phyloP scores from a whole-genome alignment of 2,797 vertebrate species.

The Gobionotothen gibberifrons region DNA sequence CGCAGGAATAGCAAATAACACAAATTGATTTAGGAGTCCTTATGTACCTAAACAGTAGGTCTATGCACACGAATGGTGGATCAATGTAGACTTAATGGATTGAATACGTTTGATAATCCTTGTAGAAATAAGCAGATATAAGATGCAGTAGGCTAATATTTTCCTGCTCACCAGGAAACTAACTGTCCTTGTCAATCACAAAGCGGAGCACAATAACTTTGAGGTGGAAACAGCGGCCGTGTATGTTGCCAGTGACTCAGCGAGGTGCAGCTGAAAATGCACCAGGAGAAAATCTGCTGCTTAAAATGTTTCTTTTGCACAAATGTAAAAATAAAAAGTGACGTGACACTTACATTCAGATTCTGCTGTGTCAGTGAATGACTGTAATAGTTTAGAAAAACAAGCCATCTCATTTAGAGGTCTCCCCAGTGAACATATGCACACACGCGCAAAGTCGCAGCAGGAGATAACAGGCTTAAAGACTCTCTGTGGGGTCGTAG shows the following conservation, averaged over 20 bases:
- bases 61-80: neutral
- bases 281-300: slow-evolving; percentile 1
- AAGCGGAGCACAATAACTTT: neutral
- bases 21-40: slow-evolving; percentile 23
- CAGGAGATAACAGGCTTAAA: slow-evolving; percentile 65
- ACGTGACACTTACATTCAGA: neutral
- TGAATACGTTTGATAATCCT: slow-evolving; percentile 17
- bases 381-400: slow-evolving; percentile 14
- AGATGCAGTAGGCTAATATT: slow-evolving; percentile 14
- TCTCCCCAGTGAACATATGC: slow-evolving; percentile 26
- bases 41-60: neutral
- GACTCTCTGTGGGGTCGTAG: slow-evolving; percentile 63
- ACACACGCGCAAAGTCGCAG: slow-evolving; percentile 25
- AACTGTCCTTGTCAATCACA: slow-evolving; percentile 27
- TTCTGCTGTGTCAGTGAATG: slow-evolving; percentile 9
- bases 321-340: neutral
- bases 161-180: slow-evolving; percentile 9
- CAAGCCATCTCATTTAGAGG: neutral
- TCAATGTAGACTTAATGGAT: neutral
- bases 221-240: neutral
- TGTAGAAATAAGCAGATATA: slow-evolving; percentile 21
- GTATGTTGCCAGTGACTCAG: slow-evolving; percentile 10
- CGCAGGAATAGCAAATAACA: neutral
- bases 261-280: slow-evolving; percentile 9
- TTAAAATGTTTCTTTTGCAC: slow-evolving; percentile 1